Evolutionary conservation across 2,888 invertebrate genomes (phyloP).

Genomic region (Nomada flava): DNA sequence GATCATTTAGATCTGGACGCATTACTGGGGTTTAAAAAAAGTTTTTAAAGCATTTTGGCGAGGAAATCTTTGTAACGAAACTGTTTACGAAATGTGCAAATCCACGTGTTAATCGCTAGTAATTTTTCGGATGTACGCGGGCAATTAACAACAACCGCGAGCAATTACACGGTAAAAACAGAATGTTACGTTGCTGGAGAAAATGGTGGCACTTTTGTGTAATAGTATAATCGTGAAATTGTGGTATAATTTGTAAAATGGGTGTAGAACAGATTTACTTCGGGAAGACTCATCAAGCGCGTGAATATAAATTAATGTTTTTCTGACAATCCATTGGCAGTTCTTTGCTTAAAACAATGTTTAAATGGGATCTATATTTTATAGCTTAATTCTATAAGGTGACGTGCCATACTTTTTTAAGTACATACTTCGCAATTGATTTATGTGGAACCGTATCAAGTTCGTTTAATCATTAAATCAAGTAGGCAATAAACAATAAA

Average conservation of each 20-base stretch:
- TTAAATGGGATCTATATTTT: background rate
- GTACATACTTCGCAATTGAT: background rate
- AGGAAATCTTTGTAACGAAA: background rate
- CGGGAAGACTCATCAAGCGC: background rate
- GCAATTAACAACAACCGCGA: background rate
- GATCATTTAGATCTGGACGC: no score
- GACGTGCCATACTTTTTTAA: background rate
- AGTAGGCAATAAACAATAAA: background rate
- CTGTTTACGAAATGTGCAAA: background rate
- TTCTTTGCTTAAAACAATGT: background rate
- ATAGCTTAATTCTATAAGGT: no score
- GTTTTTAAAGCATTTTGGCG: background rate
- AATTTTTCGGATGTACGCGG: background rate
- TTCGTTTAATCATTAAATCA: background rate
- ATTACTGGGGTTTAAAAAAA: no score
- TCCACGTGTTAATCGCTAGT: constrained; percentile 1
- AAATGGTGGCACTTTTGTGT: background rate
- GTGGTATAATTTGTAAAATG: background rate
- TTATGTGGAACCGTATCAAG: background rate
- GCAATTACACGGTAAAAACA: constrained; percentile 16
- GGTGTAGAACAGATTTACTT: background rate
- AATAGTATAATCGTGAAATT: background rate
- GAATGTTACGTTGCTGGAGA: background rate
- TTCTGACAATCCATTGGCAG: background rate
- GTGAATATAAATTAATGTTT: background rate